Evolutionary conservation across 2,113 vertebrate genomes (phyloP).

Genomic region (Zosterops hypoxanthus): DNA sequence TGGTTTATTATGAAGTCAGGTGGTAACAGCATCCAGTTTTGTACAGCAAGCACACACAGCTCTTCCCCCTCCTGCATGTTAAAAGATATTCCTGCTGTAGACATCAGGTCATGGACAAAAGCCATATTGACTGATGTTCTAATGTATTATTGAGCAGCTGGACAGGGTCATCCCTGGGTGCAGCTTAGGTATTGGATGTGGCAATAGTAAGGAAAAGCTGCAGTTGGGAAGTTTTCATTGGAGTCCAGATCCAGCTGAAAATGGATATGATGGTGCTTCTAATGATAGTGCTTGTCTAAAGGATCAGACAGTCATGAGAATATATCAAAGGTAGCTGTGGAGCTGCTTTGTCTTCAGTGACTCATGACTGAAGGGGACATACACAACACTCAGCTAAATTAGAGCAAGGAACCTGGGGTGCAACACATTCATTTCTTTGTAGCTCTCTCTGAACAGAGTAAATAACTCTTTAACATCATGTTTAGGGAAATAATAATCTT

Average conservation of each 20-base stretch:
- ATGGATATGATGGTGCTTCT: rapidly evolving
- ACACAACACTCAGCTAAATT: not conserved
- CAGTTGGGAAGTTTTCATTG: not conserved
- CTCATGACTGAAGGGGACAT: not conserved
- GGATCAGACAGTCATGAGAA: not conserved
- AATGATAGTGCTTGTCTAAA: not conserved
- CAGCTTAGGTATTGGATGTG: not conserved
- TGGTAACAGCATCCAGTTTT: not conserved
- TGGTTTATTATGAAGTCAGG: not conserved
- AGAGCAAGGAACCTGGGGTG: not conserved
- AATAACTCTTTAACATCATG: not conserved
- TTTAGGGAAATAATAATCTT: not conserved
- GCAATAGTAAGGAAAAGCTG: not conserved
- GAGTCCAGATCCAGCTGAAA: not conserved
- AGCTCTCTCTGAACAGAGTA: not conserved
- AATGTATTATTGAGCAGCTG: not conserved
- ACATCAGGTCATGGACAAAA: not conserved
- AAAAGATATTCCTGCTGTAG: not conserved
- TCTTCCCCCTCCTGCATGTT: not conserved
- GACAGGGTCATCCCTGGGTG: not conserved
- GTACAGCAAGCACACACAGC: not conserved
- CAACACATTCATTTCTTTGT: not conserved
- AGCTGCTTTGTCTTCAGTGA: not conserved
- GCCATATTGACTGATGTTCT: not conserved
- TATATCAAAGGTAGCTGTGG: not conserved